Evolutionary conservation across 2,888 invertebrate genomes (phyloP).

Genomic region (Gymnoscelis rufifasciata): DNA sequence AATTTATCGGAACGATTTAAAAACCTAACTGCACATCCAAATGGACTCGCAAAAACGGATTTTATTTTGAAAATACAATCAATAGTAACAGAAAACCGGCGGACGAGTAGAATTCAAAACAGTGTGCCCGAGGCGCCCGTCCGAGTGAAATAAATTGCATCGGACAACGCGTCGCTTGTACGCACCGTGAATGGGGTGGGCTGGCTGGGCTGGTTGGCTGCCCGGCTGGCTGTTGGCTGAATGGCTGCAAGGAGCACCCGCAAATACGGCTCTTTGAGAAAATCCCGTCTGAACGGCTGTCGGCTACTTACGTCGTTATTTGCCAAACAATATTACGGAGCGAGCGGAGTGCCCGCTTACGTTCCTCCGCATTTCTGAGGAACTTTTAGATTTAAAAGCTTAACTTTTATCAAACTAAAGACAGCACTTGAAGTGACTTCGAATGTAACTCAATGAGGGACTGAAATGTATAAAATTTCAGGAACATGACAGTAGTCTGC

Average conservation of each 20-base stretch:
- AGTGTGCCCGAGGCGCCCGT: constrained; percentile 12
- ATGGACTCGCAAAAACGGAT: constrained; percentile 14
- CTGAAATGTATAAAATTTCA: no score
- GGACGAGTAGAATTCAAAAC: constrained; percentile 19
- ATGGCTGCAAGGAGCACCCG: constrained; percentile 15
- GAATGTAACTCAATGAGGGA: no score
- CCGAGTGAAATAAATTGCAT: constrained; percentile 29
- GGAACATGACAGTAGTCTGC: no score
- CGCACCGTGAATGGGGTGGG: constrained; percentile 23
- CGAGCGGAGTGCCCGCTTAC: constrained; percentile 13
- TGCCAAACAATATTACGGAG: constrained; percentile 26
- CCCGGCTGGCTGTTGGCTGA: no score
- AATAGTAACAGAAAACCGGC: constrained; percentile 24
- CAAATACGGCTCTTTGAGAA: constrained; percentile 26
- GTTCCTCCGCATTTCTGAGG: constrained; percentile 1
- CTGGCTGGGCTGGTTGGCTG: no score
- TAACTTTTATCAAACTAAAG: not conserved
- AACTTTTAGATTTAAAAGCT: constrained; percentile 5
- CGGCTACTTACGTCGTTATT: constrained; percentile 25
- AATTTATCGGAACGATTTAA: constrained; percentile 9
- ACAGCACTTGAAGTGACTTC: no score
- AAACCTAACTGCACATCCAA: constrained; percentile 5
- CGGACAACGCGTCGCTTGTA: constrained; percentile 20
- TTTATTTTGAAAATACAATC: constrained; percentile 26
- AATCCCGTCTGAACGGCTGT: constrained; percentile 15